Evolutionary conservation across 2,888 invertebrate species (phyloP), one percentile per base, ranked within the genome.

Genomic region (Clanis bilineata): DNA sequence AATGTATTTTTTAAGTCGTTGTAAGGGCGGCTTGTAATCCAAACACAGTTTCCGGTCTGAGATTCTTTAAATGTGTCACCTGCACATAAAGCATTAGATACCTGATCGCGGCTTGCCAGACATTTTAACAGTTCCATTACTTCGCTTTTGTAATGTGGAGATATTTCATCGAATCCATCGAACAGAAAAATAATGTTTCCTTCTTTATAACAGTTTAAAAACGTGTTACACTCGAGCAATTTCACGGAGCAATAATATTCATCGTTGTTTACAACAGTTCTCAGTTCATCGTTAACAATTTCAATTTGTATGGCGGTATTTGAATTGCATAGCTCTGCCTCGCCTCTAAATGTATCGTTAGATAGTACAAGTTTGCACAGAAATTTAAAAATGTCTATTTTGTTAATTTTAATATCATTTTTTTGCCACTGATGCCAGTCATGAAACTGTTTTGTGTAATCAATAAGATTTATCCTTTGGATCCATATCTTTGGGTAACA

Each of bases 121-220:
- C 41, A 56, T 18, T 55, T 43, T 10, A 59, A 36, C 4, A 59
- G 32, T 43, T 23, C 10, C 21, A 64, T 36, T 0, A 65, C 66
- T 47, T 60, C 58, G 0, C 51, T 23, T n/a, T 61, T 58, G 15
- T 71, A 69, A 38, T 60, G 47, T 0, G 71, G 71, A 55, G 66
- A 71, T 3, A 71, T 65, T 58, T 69, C 71, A 7, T 71, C 71
- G 1, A 69, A 71, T 0, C 69, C 71, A 47, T 71, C 71, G 5
- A 69, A 69, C 12, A 69, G n/a, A 15, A 69, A 65, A 39, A 71
- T 61, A 0, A 67, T 5, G 38, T 61, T 61, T 21, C 56, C 56
- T 7, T 45, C 62, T 32, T 65, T 67, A 36, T 41, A 67, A 47
- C 51, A 18, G 9, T 41, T 41, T 41, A 41, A 41, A 18, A 41